These are phyloP conservation scores for Molossus molossus DNA, from an alignment of 2,797 vertebrate genomes.

Conservation along the genomic window DNA sequence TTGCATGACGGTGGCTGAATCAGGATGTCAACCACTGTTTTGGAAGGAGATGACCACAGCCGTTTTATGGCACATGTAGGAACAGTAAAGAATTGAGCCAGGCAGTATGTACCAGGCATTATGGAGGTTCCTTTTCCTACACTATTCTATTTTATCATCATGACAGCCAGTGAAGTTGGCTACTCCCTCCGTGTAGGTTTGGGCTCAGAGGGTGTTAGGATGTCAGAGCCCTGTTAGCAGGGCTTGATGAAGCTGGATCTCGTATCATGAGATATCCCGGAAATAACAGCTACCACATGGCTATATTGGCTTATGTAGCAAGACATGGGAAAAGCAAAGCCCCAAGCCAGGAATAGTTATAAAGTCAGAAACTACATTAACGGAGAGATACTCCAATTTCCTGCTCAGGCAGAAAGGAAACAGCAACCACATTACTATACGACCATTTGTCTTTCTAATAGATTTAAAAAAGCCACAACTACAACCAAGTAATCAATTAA, in stretches of 20 bases:
- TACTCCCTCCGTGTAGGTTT: conserved; percentile 32
- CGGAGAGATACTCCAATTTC: conserved; percentile 2
- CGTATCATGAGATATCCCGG: neutral
- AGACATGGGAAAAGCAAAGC: neutral
- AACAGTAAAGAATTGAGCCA: neutral
- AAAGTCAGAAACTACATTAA: conserved; percentile 20
- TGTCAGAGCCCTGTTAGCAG: neutral
- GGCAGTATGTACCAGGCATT: neutral
- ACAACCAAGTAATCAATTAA: conserved; percentile 47
- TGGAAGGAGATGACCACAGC: neutral
- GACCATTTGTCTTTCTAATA: neutral
- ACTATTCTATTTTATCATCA: neutral
- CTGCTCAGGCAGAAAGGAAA: conserved; percentile 49
- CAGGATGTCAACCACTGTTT: neutral
- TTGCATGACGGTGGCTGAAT: neutral
- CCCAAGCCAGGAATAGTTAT: neutral
- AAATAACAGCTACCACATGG: neutral
- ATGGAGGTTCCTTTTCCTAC: neutral
- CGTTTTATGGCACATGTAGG: neutral
- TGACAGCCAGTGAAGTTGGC: neutral
- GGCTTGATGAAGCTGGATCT: neutral
- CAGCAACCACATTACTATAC: neutral
- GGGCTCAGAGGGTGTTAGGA: neutral
- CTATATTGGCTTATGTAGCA: neutral
- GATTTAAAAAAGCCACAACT: neutral